Evolutionary conservation across 1,140 invertebrate genomes (phyloP).

Genomic region (Notospermus geniculatus): DNA sequence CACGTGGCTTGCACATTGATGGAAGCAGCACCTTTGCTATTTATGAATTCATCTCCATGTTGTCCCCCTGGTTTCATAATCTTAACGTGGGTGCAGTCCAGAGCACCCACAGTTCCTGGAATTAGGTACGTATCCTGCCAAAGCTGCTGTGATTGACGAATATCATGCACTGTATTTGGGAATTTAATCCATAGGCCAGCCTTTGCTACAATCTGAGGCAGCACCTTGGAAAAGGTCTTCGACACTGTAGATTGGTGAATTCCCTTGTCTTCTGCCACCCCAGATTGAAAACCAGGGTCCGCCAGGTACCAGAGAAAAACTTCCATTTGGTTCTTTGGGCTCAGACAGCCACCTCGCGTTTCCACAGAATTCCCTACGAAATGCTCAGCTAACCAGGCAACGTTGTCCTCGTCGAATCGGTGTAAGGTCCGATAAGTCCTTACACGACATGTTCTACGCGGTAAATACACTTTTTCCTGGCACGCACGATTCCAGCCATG

Average conservation of each 20-base stretch:
- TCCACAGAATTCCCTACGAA: neutral
- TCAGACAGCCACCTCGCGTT: neutral
- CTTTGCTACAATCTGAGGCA: neutral
- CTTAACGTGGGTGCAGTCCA: neutral
- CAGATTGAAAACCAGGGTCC: conserved; percentile 5
- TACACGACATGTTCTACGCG: no score
- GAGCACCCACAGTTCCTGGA: neutral
- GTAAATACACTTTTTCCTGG: no score
- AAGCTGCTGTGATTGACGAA: neutral
- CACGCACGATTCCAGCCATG: no score
- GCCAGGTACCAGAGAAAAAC: neutral
- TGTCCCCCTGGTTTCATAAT: neutral
- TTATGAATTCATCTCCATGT: conserved; percentile 4
- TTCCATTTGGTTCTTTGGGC: neutral
- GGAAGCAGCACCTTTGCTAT: neutral
- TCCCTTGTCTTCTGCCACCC: conserved; percentile 1
- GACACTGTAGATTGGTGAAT: conserved; percentile 1
- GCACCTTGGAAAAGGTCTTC: conserved; percentile 1
- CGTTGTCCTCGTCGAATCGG: neutral
- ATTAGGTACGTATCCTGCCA: neutral
- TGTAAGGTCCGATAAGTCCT: neutral
- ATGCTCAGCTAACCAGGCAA: conserved; percentile 1
- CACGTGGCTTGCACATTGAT: neutral
- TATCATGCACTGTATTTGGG: neutral
- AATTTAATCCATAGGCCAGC: conserved; percentile 5